Percentiles rank a stretch among this genome's conserved stretches.
Conservation (phyloP, 2,113 vertebrate genomes). For the Colaptes auratus region DNA sequence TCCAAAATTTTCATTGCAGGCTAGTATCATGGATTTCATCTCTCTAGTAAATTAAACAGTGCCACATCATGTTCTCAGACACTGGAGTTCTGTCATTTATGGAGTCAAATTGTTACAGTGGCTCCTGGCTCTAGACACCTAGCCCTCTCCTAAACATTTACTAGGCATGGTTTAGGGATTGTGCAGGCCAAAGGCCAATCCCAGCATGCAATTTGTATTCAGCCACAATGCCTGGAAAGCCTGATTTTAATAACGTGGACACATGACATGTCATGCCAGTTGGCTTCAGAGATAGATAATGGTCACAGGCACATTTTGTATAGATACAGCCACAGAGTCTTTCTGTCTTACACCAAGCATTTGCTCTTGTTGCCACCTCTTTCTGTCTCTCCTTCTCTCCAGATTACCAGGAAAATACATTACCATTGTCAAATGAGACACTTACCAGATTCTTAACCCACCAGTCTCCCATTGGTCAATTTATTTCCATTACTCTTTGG, state of each 20-base stretch:
- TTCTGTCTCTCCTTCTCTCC: not conserved
- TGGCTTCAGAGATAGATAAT: slow-evolving; percentile 1
- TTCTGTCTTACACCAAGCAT: not conserved
- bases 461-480: not conserved
- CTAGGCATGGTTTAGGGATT: slow-evolving; percentile 18
- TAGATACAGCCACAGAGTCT: not conserved
- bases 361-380: not conserved
- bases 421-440: not conserved
- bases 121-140: not conserved
- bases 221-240: slow-evolving; percentile 25
- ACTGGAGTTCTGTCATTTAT: slow-evolving; percentile 8
- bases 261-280: not conserved
- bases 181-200: slow-evolving; percentile 50
- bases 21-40: not conserved
- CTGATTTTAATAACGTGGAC: slow-evolving; percentile 50
- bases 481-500: not conserved
- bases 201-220: slow-evolving; percentile 33
- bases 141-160: not conserved
- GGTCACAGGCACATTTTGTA: not conserved
- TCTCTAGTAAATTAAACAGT: not conserved
- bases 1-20: not conserved
- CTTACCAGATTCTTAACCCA: not conserved
- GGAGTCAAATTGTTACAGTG: slow-evolving; percentile 16
- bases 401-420: not conserved
- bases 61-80: not conserved